Evolutionary conservation across 92 coral and sea anemone genomes (phyloP).

Genomic region (Desmophyllum pertusum): DNA sequence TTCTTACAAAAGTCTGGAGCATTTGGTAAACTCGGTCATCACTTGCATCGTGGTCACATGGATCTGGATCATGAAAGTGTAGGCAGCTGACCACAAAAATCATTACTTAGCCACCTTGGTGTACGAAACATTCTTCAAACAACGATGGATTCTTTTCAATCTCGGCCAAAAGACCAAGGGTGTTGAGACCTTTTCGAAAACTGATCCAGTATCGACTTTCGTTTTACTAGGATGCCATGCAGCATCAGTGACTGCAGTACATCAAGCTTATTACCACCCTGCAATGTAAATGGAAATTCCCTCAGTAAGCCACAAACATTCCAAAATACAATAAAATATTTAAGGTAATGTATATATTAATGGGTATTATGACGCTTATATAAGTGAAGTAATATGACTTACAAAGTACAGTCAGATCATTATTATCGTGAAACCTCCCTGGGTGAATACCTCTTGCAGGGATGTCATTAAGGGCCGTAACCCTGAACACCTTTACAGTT

Average conservation of each 20-base stretch:
- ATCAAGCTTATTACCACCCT: slow-evolving; percentile 40
- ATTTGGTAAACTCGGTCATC: slow-evolving; percentile 36
- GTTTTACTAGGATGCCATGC: slow-evolving; percentile 49
- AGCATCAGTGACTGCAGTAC: slow-evolving; percentile 41
- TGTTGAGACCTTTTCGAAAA: slow-evolving; percentile 54
- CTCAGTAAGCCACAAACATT: too few species aligned
- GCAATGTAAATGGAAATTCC: slow-evolving; percentile 1
- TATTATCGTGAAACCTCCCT: too few species aligned
- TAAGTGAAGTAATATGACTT: too few species aligned
- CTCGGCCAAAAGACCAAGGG: slow-evolving; percentile 47
- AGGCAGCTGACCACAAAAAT: slow-evolving; percentile 43
- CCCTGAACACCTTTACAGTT: too few species aligned
- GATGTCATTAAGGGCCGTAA: too few species aligned
- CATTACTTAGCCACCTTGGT: slow-evolving; percentile 40
- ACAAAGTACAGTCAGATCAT: too few species aligned
- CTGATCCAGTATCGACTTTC: slow-evolving; percentile 58
- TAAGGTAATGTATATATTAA: too few species aligned
- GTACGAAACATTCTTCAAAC: slow-evolving; percentile 56
- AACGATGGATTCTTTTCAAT: slow-evolving; percentile 54
- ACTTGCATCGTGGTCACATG: slow-evolving; percentile 29
- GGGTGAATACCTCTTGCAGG: too few species aligned
- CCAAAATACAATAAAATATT: too few species aligned
- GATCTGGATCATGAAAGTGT: background rate
- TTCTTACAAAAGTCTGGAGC: slow-evolving; percentile 39
- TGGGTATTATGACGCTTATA: too few species aligned